A percentile compares a stretch with the other conserved stretches of the same genome.
Evolutionary conservation across 2,797 vertebrate genomes (phyloP).

Genomic region (Malacoctenus gilli): DNA sequence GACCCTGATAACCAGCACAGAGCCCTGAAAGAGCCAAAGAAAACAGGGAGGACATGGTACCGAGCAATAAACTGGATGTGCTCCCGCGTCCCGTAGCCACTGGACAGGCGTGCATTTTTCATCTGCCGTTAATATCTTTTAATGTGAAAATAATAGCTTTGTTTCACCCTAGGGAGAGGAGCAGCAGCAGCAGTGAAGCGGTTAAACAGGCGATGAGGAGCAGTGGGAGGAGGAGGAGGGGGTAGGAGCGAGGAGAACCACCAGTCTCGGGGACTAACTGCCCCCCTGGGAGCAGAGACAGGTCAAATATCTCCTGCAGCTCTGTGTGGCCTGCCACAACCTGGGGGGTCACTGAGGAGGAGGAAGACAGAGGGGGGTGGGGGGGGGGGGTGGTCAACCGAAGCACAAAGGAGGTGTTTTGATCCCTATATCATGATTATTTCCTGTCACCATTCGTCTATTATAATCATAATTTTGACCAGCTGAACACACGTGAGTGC

Average conservation of each 20-base stretch:
- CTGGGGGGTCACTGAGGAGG: slow-evolving; percentile 71
- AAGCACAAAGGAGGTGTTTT: too few relatives aligned
- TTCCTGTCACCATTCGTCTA: too few relatives aligned
- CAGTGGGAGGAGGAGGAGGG: slow-evolving; percentile 38
- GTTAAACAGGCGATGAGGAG: slow-evolving; percentile 73
- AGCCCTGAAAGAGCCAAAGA: slow-evolving; percentile 47
- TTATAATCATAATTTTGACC: too few relatives aligned
- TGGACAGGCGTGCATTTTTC: not conserved
- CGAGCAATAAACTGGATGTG: too few relatives aligned
- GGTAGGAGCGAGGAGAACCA: slow-evolving; percentile 15
- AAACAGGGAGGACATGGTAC: too few relatives aligned
- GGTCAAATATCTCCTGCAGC: slow-evolving; percentile 79
- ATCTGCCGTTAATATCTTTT: slow-evolving; percentile 15
- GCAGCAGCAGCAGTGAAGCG: slow-evolving; percentile 70
- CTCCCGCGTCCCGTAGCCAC: too few relatives aligned
- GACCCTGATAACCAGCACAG: slow-evolving; percentile 31
- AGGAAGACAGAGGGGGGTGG: slow-evolving; percentile 7
- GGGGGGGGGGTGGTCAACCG: not conserved
- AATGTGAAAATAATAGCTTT: slow-evolving; percentile 22
- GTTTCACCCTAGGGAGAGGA: slow-evolving; percentile 74
- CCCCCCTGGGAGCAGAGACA: slow-evolving; percentile 75
- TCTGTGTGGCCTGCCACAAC: slow-evolving; percentile 60
- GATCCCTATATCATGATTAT: too few relatives aligned
- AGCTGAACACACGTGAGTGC: too few relatives aligned
- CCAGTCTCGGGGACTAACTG: slow-evolving; percentile 45